A percentile compares a stretch with the other conserved stretches of the same genome.
These are phyloP conservation scores for Saccostrea glomerata DNA, from an alignment of 1,140 invertebrate species.

Conservation along the genomic window DNA sequence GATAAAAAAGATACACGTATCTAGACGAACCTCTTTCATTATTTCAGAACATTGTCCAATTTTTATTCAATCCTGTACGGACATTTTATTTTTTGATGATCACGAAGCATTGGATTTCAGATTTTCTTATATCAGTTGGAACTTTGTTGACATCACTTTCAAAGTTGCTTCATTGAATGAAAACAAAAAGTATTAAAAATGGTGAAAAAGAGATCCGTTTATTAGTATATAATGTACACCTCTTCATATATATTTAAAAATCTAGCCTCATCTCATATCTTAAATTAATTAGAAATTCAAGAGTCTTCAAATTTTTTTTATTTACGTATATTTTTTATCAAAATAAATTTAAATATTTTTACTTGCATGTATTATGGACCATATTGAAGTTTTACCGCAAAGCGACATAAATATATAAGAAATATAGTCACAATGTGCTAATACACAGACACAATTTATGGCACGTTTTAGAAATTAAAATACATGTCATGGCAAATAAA, in stretches of 20 bases:
- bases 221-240: neutral
- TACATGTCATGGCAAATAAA: neutral
- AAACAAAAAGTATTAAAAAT: neutral
- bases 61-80: too few species aligned
- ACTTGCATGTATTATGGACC: neutral
- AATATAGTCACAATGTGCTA: neutral
- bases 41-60: too few species aligned
- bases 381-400: neutral
- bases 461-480: neutral
- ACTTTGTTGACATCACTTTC: too few species aligned
- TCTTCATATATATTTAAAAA: neutral
- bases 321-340: slow-evolving; percentile 3
- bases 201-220: slow-evolving; percentile 10
- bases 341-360: slow-evolving; percentile 4
- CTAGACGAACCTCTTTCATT: too few species aligned
- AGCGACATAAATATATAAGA: neutral
- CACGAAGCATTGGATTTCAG: too few species aligned
- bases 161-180: too few species aligned
- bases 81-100: too few species aligned
- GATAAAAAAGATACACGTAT: too few species aligned
- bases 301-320: neutral
- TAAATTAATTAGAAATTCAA: neutral
- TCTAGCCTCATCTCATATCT: neutral
- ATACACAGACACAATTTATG: neutral
- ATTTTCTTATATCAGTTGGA: too few species aligned